Evolutionary conservation across 1,140 invertebrate species (phyloP).

Genomic region (Leptonema lineaticorne): DNA sequence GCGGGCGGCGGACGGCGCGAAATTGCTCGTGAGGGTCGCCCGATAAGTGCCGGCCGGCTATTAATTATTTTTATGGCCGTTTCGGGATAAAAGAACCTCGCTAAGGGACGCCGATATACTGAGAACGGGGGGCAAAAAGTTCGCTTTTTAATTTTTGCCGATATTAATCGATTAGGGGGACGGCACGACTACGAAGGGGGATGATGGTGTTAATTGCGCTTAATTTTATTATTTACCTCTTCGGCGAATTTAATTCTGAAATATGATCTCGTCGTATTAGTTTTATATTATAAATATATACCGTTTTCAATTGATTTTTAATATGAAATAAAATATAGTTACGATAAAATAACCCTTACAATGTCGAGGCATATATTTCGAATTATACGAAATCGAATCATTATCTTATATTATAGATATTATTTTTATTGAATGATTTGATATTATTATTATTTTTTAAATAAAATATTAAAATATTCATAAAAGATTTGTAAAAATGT

Average conservation of each 20-base stretch:
- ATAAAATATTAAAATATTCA: background rate
- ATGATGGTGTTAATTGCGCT: background rate
- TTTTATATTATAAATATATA: background rate
- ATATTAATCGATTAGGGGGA: background rate
- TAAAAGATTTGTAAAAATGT: background rate
- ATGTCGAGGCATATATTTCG: too few species aligned
- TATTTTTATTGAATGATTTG: background rate
- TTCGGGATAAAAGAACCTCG: too few species aligned
- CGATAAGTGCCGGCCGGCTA: conserved; percentile 4
- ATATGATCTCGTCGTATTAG: background rate
- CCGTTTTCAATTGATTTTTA: too few species aligned
- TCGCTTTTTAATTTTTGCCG: background rate
- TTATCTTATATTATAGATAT: too few species aligned
- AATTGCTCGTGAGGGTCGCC: conserved; percentile 5
- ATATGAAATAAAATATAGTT: too few species aligned
- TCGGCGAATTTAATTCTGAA: background rate
- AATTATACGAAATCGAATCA: too few species aligned
- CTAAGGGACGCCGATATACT: background rate
- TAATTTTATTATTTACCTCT: background rate
- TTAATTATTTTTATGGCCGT: conserved; percentile 15
- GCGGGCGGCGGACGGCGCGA: too few species aligned
- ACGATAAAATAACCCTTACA: too few species aligned
- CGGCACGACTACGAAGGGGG: background rate
- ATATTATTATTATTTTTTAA: background rate
- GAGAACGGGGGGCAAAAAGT: background rate